Base-by-base conservation (phyloP, 2,888 invertebrate genomes). In the Drosophila setosimentum region DNA sequence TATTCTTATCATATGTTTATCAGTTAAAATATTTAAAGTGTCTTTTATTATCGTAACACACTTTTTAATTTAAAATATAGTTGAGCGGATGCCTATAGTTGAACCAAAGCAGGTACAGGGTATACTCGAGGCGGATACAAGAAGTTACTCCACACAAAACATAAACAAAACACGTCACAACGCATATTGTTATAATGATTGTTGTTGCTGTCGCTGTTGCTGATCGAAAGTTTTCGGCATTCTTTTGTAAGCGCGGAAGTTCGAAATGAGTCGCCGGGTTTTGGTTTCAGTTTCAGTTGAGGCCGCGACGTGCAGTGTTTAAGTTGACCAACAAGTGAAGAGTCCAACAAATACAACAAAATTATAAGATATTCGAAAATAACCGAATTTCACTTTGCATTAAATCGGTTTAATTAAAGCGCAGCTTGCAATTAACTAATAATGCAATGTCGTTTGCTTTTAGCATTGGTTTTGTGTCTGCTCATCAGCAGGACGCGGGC, bases 141-240 rank as follows among this genome's bases (percentile, higher is more conserved):
- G 57, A 80, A 32, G 6, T 35, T n/a, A 24, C 30, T 6, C 3
- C 33, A 30, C 4, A 69, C 49, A 63, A 68, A 69, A 63, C 57
- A 60, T 58, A 67, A 61, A 67, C 54, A 63, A 58, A 69, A 48
- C 54, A 67, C 65, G 58, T 69, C 68, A 71, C 67, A 42, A 65
- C 73, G 73, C 75, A 72, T 75, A 80, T 77, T 85, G 69, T 68
- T 68, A 73, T 67, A 73, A 73, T 73, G 62, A 63, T 65, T 67
- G 61, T 68, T 83, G 80, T 73, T 77, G 69, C 64, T 69, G 76
- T 60, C 61, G 40, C 51, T 74, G 73, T 64, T 66, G 79, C 42
- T 74, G 58, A 84, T 87, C 89, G 86, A 89, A 89, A 86, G 89
- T 87, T 86, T 87, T 85, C 83, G 86, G 83, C 73, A 87, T 89